Percentiles rank a stretch among this genome's conserved stretches.
These are phyloP conservation scores for Alca torda DNA, from an alignment of 2,797 vertebrate genomes.

Conservation along the genomic window DNA sequence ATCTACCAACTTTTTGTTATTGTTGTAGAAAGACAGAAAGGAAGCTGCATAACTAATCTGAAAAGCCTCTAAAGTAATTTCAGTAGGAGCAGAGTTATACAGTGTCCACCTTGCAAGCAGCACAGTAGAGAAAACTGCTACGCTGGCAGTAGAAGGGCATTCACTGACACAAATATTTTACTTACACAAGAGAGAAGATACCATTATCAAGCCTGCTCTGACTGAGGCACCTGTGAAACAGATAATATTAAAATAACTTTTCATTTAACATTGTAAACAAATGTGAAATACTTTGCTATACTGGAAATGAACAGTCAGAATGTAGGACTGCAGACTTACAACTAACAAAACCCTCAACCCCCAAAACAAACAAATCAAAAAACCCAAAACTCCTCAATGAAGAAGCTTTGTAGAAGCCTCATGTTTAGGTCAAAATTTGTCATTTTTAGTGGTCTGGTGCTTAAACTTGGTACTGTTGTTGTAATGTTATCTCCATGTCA, in stretches of 20 bases:
- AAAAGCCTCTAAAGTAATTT: neutral
- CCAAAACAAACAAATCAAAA: neutral
- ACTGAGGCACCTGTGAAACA: neutral
- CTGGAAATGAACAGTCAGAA: neutral
- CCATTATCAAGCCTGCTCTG: neutral
- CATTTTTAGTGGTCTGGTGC: neutral
- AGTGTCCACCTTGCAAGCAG: neutral
- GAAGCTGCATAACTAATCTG: neutral
- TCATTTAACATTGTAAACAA: neutral
- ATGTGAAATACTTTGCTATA: neutral
- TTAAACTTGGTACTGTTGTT: neutral
- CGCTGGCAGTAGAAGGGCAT: neutral
- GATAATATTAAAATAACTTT: neutral
- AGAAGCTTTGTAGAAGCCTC: neutral
- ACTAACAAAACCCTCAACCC: fast-evolving
- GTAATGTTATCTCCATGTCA: neutral
- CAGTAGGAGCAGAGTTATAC: neutral
- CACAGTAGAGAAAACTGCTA: neutral
- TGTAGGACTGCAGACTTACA: neutral
- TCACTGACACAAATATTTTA: neutral
- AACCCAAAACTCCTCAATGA: neutral
- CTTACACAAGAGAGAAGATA: neutral
- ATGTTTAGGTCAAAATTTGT: neutral
- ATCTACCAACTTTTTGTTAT: constrained; percentile 19
- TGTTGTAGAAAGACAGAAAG: neutral